Evolutionary conservation across 2,888 invertebrate species (phyloP).

Genomic region (Idaea biselata): DNA sequence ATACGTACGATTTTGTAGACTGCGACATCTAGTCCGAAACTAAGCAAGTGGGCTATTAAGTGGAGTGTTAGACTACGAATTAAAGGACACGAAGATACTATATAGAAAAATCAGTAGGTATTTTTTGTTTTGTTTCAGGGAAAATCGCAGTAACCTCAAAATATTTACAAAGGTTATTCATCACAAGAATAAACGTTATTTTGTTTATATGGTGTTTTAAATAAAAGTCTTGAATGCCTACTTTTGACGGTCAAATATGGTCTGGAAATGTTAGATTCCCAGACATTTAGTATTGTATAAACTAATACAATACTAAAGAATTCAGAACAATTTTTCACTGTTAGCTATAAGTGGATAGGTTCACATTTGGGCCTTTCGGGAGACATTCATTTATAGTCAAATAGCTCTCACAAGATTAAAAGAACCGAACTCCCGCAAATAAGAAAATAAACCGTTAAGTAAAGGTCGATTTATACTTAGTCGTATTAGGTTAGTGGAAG

Average conservation of each 20-base stretch:
- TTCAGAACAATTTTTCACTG: neutral
- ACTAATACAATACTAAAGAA: neutral
- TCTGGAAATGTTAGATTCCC: neutral
- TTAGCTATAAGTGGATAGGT: neutral
- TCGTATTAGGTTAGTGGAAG: neutral
- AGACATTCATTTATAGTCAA: neutral
- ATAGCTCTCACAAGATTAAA: neutral
- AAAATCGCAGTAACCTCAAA: neutral
- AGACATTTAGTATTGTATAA: no score
- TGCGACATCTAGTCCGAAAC: no score
- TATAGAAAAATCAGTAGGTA: neutral
- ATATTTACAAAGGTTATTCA: no score
- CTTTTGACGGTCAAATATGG: neutral
- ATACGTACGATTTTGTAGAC: neutral
- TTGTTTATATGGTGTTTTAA: neutral
- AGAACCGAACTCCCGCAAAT: neutral
- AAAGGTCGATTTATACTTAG: neutral
- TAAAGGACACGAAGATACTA: no score
- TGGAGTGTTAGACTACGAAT: no score
- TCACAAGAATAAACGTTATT: neutral
- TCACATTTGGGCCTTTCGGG: neutral
- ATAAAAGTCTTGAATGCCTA: neutral
- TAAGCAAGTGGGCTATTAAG: no score
- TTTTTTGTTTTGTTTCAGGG: neutral
- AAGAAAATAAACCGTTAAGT: neutral